phyloP scores from a whole-genome alignment of 2,888 invertebrate species.

The Mythimna ferrago region DNA sequence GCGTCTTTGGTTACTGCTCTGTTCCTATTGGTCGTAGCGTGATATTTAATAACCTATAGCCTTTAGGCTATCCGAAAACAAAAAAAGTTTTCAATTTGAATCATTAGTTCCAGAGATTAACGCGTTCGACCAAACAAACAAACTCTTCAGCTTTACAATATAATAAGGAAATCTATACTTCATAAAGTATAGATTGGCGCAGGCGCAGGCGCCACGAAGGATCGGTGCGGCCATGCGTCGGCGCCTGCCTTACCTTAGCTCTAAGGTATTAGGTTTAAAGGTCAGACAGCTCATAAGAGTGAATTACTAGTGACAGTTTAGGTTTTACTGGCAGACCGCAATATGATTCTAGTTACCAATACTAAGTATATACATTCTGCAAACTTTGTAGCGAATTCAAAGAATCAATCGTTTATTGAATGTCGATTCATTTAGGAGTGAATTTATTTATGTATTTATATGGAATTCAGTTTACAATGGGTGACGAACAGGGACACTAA shows the following conservation, averaged over 20 bases:
- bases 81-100: no score
- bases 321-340: constrained; percentile 43
- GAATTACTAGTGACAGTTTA: constrained; percentile 53
- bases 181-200: constrained; percentile 19
- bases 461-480: constrained; percentile 3
- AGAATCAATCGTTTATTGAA: constrained; percentile 16
- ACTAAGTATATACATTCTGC: constrained; percentile 27
- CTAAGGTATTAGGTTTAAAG: constrained; percentile 60
- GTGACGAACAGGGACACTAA: neutral
- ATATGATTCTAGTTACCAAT: constrained; percentile 33
- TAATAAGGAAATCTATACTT: no score
- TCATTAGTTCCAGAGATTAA: no score
- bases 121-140: no score
- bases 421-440: constrained; percentile 4
- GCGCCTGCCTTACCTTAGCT: constrained; percentile 54
- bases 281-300: constrained; percentile 55
- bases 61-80: no score
- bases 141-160: no score
- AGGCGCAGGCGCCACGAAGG: constrained; percentile 53
- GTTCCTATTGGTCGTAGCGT: no score
- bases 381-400: constrained; percentile 27
- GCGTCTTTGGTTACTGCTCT: no score
- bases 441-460: neutral
- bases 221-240: constrained; percentile 43
- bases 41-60: no score